phyloP scores from a whole-genome alignment of 1,140 invertebrate species.

The Bicyclus anynana region DNA sequence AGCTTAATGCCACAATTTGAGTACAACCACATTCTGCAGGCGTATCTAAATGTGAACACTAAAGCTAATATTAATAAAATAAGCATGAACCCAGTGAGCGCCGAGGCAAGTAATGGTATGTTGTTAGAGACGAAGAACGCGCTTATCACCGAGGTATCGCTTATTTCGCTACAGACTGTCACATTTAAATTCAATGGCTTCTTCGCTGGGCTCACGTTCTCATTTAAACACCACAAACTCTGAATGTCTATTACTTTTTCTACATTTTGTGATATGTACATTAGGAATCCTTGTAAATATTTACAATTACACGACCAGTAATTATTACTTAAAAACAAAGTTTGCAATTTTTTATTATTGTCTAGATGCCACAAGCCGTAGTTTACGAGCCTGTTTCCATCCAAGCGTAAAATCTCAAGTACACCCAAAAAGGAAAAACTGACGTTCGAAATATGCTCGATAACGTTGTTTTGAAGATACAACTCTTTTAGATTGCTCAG shows the following conservation, averaged over 20 bases:
- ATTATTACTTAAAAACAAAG: slow-evolving; percentile 82
- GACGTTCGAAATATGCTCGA: slow-evolving; percentile 86
- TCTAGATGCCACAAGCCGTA: slow-evolving; percentile 89
- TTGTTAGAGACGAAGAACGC: slow-evolving; percentile 86
- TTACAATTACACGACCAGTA: slow-evolving; percentile 93
- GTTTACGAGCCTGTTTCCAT: slow-evolving; percentile 88
- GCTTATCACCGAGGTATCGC: slow-evolving; percentile 81
- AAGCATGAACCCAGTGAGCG: slow-evolving; percentile 84
- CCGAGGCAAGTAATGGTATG: slow-evolving; percentile 85
- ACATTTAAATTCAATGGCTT: slow-evolving; percentile 83
- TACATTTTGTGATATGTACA: slow-evolving; percentile 84
- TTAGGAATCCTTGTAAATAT: slow-evolving; percentile 85
- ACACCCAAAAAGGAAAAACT: slow-evolving; percentile 87
- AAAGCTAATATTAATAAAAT: slow-evolving; percentile 84
- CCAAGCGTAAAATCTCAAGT: slow-evolving; percentile 88
- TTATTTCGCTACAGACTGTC: slow-evolving; percentile 81
- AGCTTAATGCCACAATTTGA: slow-evolving; percentile 90
- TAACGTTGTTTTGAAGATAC: slow-evolving; percentile 91
- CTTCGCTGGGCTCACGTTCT: slow-evolving; percentile 79
- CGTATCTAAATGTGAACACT: slow-evolving; percentile 88
- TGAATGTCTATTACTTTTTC: slow-evolving; percentile 84
- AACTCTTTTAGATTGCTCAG: slow-evolving; percentile 88
- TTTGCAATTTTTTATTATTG: slow-evolving; percentile 80
- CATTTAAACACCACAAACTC: slow-evolving; percentile 81
- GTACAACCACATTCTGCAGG: slow-evolving; percentile 91